Base-by-base conservation (phyloP, 1,140 invertebrate genomes). In the Drosophila santomea region DNA sequence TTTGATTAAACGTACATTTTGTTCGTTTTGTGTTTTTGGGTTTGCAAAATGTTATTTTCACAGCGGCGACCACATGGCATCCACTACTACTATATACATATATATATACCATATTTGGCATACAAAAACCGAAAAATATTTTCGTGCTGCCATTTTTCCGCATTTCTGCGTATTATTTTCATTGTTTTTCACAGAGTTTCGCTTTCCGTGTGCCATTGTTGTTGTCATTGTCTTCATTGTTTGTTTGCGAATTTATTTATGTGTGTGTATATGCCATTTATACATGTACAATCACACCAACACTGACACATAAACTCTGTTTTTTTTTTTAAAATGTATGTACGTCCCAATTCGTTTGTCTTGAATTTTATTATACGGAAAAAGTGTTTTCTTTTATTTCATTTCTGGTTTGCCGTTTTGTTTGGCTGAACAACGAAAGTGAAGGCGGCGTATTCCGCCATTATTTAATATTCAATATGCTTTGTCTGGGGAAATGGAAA, bases 391-490 rank as follows among this genome's bases (percentile, higher is more conserved):
- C 85, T 76, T 79, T 82, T 51, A 68, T 76, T 64, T 67, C 47
- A 57, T 48, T 58, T 56, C 35, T 52, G 60, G 41, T 69, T 39
- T 55, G 32, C 66, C 52, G 41, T 55, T 67, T 67, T 57, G 51
- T 43, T 32, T 23, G 45, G 36, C 67, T 8, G 60, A 59, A 45
- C 11, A 59, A 55, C 47, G 52, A 68, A 56, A 75, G 52, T 66
- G 71, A 74, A 73, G 57, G 28, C 36, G 17, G 12, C 17, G 17
- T 45, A 36, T 64, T 74, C 63, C 50, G 47, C 28, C 72, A 83
- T 88, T 86, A 86, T 86, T 86, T 86, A 86, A 86, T 86, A 86
- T 86, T 86, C 83, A 86, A 86, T 86, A 86, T 86, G 83, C 83
- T 88, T 83, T 79, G 75, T 83, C 75, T 68, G 69, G 71, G 69